Conservation (phyloP, 2,113 vertebrate species). For the Thermophis baileyi region DNA sequence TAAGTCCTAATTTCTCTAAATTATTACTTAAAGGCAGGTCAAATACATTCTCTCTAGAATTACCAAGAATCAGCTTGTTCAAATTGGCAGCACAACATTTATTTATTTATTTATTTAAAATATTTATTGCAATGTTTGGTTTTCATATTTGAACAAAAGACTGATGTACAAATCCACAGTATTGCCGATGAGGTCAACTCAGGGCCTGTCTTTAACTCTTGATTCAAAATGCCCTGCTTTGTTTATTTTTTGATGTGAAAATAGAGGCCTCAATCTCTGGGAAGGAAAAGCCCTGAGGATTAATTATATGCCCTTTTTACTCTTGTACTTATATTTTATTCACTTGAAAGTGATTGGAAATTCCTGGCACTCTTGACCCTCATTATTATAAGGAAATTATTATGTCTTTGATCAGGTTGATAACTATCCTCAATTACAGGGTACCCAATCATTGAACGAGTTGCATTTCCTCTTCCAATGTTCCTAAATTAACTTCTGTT, state of each 20-base stretch:
- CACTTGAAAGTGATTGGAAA: constrained; percentile 38
- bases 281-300: constrained; percentile 36
- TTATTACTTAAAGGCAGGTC: background rate
- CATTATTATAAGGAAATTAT: constrained; percentile 26
- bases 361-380: constrained; percentile 54
- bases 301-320: constrained; percentile 59
- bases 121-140: background rate
- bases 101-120: background rate
- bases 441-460: constrained; percentile 37
- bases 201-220: background rate
- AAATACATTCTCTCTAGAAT: background rate
- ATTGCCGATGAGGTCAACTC: background rate
- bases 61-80: background rate
- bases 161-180: background rate
- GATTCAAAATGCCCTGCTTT: constrained; percentile 27
- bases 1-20: background rate
- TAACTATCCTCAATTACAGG: constrained; percentile 58
- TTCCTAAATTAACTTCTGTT: constrained; percentile 48
- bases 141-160: background rate
- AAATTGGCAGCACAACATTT: background rate
- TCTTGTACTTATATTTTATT: constrained; percentile 56
- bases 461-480: constrained; percentile 24
- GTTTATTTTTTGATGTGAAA: constrained; percentile 34
- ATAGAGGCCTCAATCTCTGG: constrained; percentile 25
- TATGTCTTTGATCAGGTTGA: constrained; percentile 41